phyloP scores from a whole-genome alignment of 2,797 vertebrate species.

The Falco cherrug region DNA sequence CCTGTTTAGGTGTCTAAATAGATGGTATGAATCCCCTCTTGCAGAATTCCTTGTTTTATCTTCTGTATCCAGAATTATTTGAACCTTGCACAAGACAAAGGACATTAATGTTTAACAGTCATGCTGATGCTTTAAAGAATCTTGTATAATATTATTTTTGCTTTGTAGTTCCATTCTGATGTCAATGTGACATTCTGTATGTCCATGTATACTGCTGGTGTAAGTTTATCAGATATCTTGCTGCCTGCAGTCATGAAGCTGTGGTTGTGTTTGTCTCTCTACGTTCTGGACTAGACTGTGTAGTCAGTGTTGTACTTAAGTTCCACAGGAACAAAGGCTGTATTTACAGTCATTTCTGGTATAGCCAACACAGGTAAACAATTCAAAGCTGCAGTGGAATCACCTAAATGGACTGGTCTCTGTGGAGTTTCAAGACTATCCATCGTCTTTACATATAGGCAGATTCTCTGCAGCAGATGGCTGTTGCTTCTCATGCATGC shows the following conservation, averaged over 20 bases:
- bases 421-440: neutral
- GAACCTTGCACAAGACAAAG: neutral
- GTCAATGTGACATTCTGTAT: neutral
- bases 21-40: neutral
- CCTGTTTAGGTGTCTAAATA: neutral
- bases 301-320: neutral
- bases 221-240: neutral
- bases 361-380: neutral
- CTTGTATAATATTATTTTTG: neutral
- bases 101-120: neutral
- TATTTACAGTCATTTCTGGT: neutral
- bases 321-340: neutral
- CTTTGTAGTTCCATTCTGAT: neutral
- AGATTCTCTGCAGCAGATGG: neutral
- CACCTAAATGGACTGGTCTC: neutral
- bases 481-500: rapidly evolving
- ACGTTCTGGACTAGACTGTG: neutral
- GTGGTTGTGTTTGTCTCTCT: neutral
- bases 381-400: neutral
- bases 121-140: neutral
- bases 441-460: neutral
- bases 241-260: neutral
- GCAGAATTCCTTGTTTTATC: neutral
- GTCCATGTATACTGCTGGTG: neutral
- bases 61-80: neutral